Percentiles rank a stretch among this genome's conserved stretches.
These are phyloP conservation scores for Zapornia atra DNA, from an alignment of 2,113 vertebrate species.

Conservation along the genomic window DNA sequence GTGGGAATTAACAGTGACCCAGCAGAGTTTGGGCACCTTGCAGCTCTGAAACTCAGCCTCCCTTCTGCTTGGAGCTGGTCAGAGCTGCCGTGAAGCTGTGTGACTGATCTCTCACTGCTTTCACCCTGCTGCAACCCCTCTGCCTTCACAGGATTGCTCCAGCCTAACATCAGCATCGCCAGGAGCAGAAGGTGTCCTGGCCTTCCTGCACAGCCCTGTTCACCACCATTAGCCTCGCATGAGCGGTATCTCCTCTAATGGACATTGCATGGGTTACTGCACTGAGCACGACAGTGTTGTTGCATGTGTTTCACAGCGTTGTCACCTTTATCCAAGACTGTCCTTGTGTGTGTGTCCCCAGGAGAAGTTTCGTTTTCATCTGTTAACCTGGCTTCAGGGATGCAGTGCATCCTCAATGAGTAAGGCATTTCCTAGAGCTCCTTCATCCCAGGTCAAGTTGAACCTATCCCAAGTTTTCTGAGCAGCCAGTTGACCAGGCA, in stretches of 20 bases:
- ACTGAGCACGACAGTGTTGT: not conserved
- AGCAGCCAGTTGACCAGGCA: not conserved
- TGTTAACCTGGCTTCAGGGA: not conserved
- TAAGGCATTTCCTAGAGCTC: not conserved
- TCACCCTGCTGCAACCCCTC: not conserved
- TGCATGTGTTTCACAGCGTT: not conserved
- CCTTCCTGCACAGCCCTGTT: not conserved
- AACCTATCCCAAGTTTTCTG: not conserved
- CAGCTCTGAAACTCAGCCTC: not conserved
- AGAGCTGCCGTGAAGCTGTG: not conserved
- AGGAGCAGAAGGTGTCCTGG: not conserved
- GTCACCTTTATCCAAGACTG: not conserved
- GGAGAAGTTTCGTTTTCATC: not conserved
- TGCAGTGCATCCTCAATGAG: not conserved
- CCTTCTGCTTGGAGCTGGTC: not conserved
- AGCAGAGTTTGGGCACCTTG: not conserved
- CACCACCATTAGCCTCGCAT: not conserved
- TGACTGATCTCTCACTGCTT: not conserved
- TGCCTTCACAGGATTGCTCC: not conserved
- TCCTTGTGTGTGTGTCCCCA: not conserved
- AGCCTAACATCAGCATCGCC: not conserved
- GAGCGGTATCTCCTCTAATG: conserved; percentile 59
- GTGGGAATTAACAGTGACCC: not conserved
- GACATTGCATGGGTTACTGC: conserved; percentile 32
- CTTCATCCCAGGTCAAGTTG: not conserved